These are phyloP conservation scores for Poecile atricapillus DNA, from an alignment of 2,113 vertebrate species.

Conservation along the genomic window DNA sequence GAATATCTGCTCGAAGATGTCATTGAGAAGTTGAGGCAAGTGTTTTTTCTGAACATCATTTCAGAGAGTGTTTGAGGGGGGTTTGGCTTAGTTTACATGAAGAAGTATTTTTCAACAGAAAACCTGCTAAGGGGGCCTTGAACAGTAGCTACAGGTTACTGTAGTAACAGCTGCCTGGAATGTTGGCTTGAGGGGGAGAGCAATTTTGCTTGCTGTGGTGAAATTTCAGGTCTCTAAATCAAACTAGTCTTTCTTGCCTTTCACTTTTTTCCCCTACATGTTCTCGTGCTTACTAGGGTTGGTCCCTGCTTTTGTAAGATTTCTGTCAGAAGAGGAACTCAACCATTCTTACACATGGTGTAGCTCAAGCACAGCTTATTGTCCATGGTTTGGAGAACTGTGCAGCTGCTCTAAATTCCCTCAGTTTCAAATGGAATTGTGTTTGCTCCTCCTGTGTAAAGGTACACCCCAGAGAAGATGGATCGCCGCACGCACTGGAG, in stretches of 20 bases:
- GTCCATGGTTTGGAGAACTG: not conserved
- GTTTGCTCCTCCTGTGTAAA: slow-evolving; percentile 8
- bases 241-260: not conserved
- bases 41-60: not conserved
- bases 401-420: not conserved
- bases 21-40: slow-evolving; percentile 87
- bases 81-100: not conserved
- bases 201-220: not conserved
- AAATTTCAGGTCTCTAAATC: not conserved
- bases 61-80: not conserved
- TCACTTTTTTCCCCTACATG: fast-evolving
- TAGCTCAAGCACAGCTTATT: not conserved
- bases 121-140: not conserved
- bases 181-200: not conserved
- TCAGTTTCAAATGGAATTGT: not conserved
- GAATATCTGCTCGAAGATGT: slow-evolving; percentile 93
- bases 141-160: not conserved
- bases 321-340: not conserved
- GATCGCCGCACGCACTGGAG: slow-evolving; percentile 80
- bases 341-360: too few species aligned
- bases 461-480: slow-evolving; percentile 80
- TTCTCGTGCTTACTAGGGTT: not conserved
- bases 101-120: not conserved
- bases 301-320: not conserved
- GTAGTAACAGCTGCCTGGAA: not conserved